These are phyloP conservation scores for Kradibia gibbosae DNA, from an alignment of 1,140 invertebrate species.

Conservation along the genomic window DNA sequence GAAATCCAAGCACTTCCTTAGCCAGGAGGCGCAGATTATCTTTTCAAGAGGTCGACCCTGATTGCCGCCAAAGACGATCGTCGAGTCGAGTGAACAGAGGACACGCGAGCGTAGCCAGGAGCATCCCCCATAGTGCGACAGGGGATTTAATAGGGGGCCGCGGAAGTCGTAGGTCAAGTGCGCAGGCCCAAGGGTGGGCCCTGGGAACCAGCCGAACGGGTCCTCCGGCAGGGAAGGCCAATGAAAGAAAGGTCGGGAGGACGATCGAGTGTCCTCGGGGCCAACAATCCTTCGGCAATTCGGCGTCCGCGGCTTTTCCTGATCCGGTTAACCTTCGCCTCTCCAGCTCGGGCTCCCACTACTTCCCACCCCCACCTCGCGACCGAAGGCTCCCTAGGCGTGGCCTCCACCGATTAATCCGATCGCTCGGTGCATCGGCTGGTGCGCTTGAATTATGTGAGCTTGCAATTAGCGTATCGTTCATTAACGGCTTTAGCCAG, in stretches of 20 bases:
- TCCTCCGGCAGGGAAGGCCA: slow-evolving; percentile 15
- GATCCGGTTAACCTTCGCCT: no score
- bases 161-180: slow-evolving; percentile 42
- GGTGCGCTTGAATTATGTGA: no score
- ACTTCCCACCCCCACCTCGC: no score
- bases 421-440: no score
- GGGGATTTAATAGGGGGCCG: slow-evolving; percentile 16
- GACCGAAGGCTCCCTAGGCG: no score
- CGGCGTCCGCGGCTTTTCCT: background rate
- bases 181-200: slow-evolving; percentile 31
- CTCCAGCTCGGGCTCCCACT: no score
- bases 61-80: background rate
- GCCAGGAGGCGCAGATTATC: no score
- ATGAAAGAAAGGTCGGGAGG: background rate
- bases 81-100: background rate
- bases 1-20: no score
- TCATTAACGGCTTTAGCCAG: background rate
- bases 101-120: background rate
- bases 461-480: no score
- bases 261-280: no score
- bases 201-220: slow-evolving; percentile 42
- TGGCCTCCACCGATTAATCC: no score
- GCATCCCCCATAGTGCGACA: background rate
- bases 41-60: no score
- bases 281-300: background rate